Evolutionary conservation across 2,797 vertebrate species (phyloP).

Genomic region (Rhinophrynus dorsalis): DNA sequence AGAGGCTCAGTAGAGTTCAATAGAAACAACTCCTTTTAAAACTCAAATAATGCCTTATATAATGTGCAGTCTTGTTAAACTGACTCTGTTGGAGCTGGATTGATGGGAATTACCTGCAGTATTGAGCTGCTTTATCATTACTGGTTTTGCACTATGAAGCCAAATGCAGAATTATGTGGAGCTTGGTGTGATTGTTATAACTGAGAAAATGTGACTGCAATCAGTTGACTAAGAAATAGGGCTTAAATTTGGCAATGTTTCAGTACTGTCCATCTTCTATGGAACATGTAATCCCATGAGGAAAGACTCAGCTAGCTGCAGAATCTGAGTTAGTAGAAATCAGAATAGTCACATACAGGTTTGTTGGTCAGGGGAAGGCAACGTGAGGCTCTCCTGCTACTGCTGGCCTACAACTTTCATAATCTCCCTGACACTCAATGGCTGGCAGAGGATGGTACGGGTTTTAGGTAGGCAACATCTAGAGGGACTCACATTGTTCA

Average conservation of each 20-base stretch:
- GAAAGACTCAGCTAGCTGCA: too few relatives aligned
- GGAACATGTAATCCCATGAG: too few relatives aligned
- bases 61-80: constrained; percentile 11
- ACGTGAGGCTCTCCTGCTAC: too few relatives aligned
- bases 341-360: too few relatives aligned
- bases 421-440: too few relatives aligned
- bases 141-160: neutral
- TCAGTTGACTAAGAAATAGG: constrained; percentile 1
- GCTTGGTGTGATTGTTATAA: constrained; percentile 5
- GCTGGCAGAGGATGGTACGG: too few relatives aligned
- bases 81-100: constrained; percentile 6
- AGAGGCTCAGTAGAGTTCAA: constrained; percentile 24
- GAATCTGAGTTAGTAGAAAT: too few relatives aligned
- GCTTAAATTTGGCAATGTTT: neutral
- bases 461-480: too few relatives aligned
- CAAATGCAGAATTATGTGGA: constrained; percentile 13
- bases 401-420: too few relatives aligned
- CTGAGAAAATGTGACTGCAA: constrained; percentile 1
- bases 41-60: constrained; percentile 6
- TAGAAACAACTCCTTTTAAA: constrained; percentile 24
- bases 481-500: too few relatives aligned
- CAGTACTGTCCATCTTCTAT: too few relatives aligned
- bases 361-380: too few relatives aligned
- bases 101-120: constrained; percentile 6
- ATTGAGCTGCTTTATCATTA: constrained; percentile 17